Evolutionary conservation across 2,113 vertebrate species (phyloP).

Genomic region (Nycticebus coucang): DNA sequence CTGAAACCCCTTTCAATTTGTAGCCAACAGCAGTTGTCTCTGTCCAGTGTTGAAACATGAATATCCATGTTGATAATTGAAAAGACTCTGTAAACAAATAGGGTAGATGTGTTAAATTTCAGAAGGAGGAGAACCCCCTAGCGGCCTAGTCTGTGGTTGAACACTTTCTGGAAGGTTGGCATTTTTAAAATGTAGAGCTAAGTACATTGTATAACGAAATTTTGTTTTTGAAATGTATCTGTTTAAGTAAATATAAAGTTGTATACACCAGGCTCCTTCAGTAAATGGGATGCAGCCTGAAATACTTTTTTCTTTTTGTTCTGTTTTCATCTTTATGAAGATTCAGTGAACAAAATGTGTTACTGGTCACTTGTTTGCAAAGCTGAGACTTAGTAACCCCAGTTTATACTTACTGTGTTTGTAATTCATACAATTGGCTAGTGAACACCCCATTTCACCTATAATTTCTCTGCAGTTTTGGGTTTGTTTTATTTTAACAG

Average conservation of each 20-base stretch:
- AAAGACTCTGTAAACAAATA: neutral
- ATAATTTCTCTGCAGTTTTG: neutral
- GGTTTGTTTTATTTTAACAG: constrained; percentile 83
- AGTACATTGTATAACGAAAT: neutral
- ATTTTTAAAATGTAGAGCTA: neutral
- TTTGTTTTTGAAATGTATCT: neutral
- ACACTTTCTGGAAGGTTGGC: neutral
- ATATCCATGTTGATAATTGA: neutral
- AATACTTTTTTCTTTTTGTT: neutral
- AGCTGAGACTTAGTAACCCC: neutral
- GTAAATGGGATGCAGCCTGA: neutral
- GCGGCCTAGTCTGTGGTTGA: neutral
- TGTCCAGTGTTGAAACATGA: neutral
- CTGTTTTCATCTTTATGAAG: constrained; percentile 2
- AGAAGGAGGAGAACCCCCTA: neutral
- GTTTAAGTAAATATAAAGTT: neutral
- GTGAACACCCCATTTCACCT: accelerated
- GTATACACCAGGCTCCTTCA: neutral
- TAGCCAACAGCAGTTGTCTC: neutral
- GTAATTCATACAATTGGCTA: neutral
- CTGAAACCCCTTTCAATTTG: neutral
- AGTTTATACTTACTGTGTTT: neutral
- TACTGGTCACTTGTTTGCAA: neutral
- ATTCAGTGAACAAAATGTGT: neutral
- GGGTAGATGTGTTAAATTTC: neutral